phyloP scores from a whole-genome alignment of 1,140 invertebrate species.

The Cydia fagiglandana region DNA sequence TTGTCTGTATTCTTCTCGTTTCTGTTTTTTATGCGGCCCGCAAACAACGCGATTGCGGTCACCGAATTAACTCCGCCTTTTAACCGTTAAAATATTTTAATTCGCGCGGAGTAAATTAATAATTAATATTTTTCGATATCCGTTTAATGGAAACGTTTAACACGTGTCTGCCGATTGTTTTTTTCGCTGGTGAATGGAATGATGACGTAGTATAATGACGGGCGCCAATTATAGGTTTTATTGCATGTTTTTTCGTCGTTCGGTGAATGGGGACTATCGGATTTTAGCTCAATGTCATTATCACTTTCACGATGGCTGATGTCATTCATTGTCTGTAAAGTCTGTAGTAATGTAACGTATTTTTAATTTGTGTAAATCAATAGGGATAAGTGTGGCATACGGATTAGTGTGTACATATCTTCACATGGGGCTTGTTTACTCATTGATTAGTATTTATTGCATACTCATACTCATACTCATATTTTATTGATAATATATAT shows the following conservation, averaged over 20 bases:
- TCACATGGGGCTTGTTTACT: too few relatives aligned
- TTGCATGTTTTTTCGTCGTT: slow-evolving; percentile 73
- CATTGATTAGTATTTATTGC: too few relatives aligned
- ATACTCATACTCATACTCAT: too few relatives aligned
- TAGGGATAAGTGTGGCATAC: too few relatives aligned
- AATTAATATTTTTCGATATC: slow-evolving; percentile 76
- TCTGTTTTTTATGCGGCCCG: slow-evolving; percentile 71
- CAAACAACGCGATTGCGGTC: slow-evolving; percentile 76
- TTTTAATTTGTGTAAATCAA: neutral
- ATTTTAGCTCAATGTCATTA: slow-evolving; percentile 79
- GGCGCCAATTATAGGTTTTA: slow-evolving; percentile 77
- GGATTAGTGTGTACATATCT: too few relatives aligned
- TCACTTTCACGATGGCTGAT: slow-evolving; percentile 73
- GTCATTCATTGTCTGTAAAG: slow-evolving; percentile 8
- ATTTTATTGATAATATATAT: too few relatives aligned
- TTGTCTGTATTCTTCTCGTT: slow-evolving; percentile 69
- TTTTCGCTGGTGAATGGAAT: slow-evolving; percentile 76
- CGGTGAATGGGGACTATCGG: slow-evolving; percentile 76
- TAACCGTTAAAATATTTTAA: slow-evolving; percentile 78
- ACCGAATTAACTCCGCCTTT: slow-evolving; percentile 76
- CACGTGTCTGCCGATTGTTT: slow-evolving; percentile 75
- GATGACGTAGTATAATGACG: slow-evolving; percentile 78
- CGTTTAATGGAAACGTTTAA: slow-evolving; percentile 71
- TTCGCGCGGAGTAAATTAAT: slow-evolving; percentile 75
- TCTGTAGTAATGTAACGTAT: neutral